A percentile compares a stretch with the other conserved stretches of the same genome.
Evolutionary conservation across 2,888 invertebrate species (phyloP).

Genomic region (Villa cingulata): DNA sequence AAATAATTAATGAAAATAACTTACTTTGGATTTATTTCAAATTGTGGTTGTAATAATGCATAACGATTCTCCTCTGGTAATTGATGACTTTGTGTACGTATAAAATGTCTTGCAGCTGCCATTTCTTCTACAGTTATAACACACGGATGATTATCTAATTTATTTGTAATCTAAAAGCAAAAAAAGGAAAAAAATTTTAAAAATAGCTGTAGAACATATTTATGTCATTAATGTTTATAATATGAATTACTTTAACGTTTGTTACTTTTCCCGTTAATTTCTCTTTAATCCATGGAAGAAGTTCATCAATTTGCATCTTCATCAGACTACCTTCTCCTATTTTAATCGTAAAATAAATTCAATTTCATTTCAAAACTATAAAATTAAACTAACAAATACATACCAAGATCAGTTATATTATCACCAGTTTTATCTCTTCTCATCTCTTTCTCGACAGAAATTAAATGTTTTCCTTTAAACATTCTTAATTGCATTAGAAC

Average conservation of each 20-base stretch:
- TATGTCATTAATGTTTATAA: neutral
- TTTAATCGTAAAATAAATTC: neutral
- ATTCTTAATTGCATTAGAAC: constrained; percentile 73
- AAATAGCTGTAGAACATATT: neutral
- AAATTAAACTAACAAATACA: constrained; percentile 17
- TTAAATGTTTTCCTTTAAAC: constrained; percentile 60
- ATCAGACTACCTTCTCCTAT: constrained; percentile 54
- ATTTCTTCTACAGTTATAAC: constrained; percentile 92
- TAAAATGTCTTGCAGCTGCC: constrained; percentile 91
- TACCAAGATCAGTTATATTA: constrained; percentile 42
- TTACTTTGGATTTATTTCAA: constrained; percentile 89
- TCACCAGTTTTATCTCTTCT: constrained; percentile 50
- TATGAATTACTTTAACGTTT: constrained; percentile 49
- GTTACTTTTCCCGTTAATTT: constrained; percentile 66
- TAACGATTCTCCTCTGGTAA: constrained; percentile 74
- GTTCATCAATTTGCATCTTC: constrained; percentile 59
- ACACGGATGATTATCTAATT: constrained; percentile 82
- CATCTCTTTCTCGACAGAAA: constrained; percentile 91
- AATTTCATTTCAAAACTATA: neutral
- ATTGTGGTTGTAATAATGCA: constrained; percentile 73
- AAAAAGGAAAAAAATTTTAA: neutral
- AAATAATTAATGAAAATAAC: constrained; percentile 12
- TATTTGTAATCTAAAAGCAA: constrained; percentile 45
- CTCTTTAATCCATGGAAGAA: constrained; percentile 65
- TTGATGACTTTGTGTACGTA: constrained; percentile 72